Evolutionary conservation across 2,113 vertebrate species (phyloP).

Genomic region (Etheostoma cragini): DNA sequence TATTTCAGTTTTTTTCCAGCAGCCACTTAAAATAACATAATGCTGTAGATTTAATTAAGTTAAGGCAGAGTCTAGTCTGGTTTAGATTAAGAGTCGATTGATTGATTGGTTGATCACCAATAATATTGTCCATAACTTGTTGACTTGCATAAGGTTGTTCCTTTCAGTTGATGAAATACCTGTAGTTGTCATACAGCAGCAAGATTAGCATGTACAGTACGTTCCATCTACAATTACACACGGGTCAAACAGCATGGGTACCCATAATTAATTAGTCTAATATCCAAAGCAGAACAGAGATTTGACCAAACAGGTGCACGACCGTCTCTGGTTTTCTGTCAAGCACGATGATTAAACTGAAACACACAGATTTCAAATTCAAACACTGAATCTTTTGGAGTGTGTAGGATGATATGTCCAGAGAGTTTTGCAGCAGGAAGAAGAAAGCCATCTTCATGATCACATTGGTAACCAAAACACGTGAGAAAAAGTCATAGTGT

Average conservation of each 20-base stretch:
- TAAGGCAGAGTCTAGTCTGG: not conserved
- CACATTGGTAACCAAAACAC: not conserved
- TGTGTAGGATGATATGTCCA: too few relatives aligned
- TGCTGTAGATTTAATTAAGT: not conserved
- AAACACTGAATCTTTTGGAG: not conserved
- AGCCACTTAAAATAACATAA: not conserved
- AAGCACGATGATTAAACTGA: not conserved
- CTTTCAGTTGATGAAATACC: slow-evolving; percentile 15
- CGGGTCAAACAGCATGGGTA: slow-evolving; percentile 13
- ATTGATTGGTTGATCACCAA: not conserved
- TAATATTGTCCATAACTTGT: not conserved
- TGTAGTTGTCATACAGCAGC: not conserved
- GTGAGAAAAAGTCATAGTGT: not conserved
- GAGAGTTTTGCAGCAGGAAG: not conserved
- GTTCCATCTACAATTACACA: slow-evolving; percentile 27
- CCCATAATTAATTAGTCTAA: slow-evolving; percentile 30
- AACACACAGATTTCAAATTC: not conserved
- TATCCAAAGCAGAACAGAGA: slow-evolving; percentile 2
- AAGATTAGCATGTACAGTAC: not conserved
- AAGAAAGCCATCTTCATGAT: not conserved
- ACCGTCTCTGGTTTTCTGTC: not conserved
- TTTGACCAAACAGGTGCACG: slow-evolving; percentile 3
- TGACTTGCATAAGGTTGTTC: not conserved
- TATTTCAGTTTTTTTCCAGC: not conserved
- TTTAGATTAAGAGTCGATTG: not conserved